Percentiles rank a stretch among this genome's conserved stretches.
Conservation (phyloP, 2,113 vertebrate species). For the Festucalex cinctus region DNA sequence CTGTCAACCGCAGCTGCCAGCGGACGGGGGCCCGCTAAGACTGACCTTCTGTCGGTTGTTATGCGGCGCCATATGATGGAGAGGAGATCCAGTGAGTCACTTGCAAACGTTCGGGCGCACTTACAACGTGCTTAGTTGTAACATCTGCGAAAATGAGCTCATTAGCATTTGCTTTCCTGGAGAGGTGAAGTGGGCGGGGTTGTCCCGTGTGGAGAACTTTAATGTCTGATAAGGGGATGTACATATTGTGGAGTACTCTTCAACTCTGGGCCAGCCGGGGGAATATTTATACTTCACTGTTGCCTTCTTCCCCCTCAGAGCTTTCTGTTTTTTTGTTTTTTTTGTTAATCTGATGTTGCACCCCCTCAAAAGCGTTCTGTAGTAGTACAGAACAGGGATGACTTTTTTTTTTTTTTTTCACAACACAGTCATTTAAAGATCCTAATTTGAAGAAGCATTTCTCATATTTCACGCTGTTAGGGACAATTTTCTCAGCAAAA, state of each 20-base stretch:
- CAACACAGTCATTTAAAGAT: constrained; percentile 12
- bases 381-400: constrained; percentile 45
- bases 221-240: background rate
- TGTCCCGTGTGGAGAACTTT: background rate
- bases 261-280: constrained; percentile 72
- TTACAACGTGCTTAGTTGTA: background rate
- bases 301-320: constrained; percentile 39
- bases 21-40: constrained; percentile 2
- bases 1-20: constrained; percentile 50
- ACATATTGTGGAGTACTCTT: constrained; percentile 61
- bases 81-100: background rate
- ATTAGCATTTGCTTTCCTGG: constrained; percentile 9
- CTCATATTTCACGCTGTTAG: no score
- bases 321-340: constrained; percentile 25
- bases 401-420: background rate
- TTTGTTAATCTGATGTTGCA: no score
- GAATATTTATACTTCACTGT: constrained; percentile 71
- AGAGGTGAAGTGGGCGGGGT: background rate
- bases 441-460: background rate
- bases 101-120: background rate
- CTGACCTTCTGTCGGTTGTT: constrained; percentile 25
- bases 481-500: no score
- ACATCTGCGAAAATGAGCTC: constrained; percentile 23
- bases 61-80: background rate
- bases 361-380: constrained; percentile 49